Conservation (phyloP, 2,888 invertebrate genomes). For the Oscheius sp. region DNA sequence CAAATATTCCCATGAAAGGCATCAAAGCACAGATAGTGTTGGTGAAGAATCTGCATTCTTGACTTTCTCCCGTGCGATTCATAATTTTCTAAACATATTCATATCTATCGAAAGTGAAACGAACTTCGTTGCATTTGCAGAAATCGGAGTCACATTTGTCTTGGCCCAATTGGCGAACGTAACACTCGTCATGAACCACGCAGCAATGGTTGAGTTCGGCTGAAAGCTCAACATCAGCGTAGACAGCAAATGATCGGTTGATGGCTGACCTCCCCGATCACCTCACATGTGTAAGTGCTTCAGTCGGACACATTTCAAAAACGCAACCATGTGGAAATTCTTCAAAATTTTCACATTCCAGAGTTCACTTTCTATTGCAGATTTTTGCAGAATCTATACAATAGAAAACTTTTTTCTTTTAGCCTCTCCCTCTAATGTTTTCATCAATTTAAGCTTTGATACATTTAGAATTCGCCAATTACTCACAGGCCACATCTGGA, state of each 20-base stretch:
- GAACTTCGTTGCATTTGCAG: conserved; percentile 46
- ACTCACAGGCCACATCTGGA: conserved; percentile 36
- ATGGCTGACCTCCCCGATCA: conserved; percentile 4
- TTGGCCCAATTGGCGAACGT: conserved; percentile 46
- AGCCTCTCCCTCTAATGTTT: too few species aligned
- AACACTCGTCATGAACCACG: conserved; percentile 57
- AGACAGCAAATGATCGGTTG: not conserved
- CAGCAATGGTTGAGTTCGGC: conserved; percentile 56
- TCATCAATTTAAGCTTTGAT: too few species aligned
- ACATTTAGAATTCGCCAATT: too few species aligned
- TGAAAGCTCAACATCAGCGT: conserved; percentile 31
- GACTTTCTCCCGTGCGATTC: conserved; percentile 14
- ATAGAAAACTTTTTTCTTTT: too few species aligned
- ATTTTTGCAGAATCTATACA: too few species aligned
- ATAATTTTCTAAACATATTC: conserved; percentile 19
- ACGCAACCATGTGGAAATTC: conserved; percentile 20
- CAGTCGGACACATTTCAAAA: conserved; percentile 5
- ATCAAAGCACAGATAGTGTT: conserved; percentile 30
- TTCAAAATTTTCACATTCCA: too few species aligned
- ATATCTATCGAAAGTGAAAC: not conserved
- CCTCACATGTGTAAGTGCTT: conserved; percentile 19
- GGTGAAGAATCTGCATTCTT: conserved; percentile 34
- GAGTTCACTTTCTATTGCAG: too few species aligned
- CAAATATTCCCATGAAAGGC: conserved; percentile 33
- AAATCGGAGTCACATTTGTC: conserved; percentile 46